A percentile compares a stretch with the other conserved stretches of the same genome.
These are phyloP conservation scores for Petrocephalus microphthalmus DNA, from an alignment of 2,113 vertebrate species.

Conservation along the genomic window DNA sequence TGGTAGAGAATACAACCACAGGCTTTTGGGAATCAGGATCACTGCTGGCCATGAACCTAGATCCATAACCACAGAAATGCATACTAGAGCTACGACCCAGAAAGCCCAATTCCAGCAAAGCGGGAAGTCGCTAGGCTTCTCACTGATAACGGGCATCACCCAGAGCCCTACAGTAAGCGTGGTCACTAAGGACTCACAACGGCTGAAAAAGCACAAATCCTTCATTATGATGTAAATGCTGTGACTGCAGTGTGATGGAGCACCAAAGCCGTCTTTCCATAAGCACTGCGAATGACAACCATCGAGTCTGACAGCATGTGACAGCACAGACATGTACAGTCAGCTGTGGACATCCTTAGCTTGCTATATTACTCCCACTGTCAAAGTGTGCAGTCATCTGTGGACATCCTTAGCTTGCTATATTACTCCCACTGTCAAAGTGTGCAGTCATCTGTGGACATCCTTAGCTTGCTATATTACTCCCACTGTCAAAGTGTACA, in stretches of 20 bases:
- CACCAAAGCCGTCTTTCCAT: neutral
- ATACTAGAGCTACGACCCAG: neutral
- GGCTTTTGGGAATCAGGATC: neutral
- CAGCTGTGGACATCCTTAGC: neutral
- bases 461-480: neutral
- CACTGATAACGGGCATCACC: neutral
- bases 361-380: neutral
- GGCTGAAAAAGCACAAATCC: neutral
- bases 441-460: neutral
- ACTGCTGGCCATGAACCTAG: neutral
- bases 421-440: neutral
- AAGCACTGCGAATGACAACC: neutral
- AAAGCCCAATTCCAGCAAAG: neutral
- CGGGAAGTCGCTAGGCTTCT: neutral
- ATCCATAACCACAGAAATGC: neutral
- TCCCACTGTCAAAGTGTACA: neutral
- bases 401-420: neutral
- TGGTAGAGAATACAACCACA: neutral
- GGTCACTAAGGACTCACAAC: neutral
- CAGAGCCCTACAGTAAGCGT: neutral
- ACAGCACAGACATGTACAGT: neutral
- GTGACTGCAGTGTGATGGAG: neutral
- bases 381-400: neutral
- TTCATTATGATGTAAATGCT: neutral
- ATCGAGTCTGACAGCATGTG: neutral